Conservation (phyloP, 2,797 vertebrate species). For the Channa striata region DNA sequence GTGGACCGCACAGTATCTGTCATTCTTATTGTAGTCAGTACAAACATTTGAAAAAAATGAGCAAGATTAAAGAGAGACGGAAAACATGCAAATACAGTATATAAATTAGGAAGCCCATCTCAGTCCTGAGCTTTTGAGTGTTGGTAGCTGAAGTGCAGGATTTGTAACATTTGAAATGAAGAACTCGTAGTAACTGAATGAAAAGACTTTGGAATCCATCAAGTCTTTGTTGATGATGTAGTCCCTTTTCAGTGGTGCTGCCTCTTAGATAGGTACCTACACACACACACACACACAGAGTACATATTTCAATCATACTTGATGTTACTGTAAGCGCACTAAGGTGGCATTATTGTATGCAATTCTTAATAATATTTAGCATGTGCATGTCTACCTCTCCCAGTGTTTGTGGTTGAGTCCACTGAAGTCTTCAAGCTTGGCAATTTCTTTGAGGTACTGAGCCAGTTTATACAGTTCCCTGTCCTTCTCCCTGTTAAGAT, state of each 20-base stretch:
- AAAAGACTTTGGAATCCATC: slow-evolving; percentile 78
- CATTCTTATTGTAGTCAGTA: slow-evolving; percentile 17
- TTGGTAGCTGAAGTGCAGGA: slow-evolving; percentile 21
- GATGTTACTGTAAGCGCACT: background rate
- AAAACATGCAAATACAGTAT: slow-evolving; percentile 65
- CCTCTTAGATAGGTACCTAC: slow-evolving; percentile 96
- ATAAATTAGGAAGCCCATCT: slow-evolving; percentile 52
- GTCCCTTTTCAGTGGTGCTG: slow-evolving; percentile 89
- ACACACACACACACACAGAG: slow-evolving; percentile 46
- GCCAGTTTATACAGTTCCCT: slow-evolving; percentile 96
- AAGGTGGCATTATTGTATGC: background rate
- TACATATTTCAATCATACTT: background rate
- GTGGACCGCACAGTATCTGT: background rate
- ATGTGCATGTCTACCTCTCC: slow-evolving; percentile 88
- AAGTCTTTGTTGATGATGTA: slow-evolving; percentile 78
- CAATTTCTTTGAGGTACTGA: slow-evolving; percentile 98
- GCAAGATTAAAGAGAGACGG: slow-evolving; percentile 20
- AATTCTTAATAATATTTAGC: background rate
- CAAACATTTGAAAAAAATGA: slow-evolving; percentile 15
- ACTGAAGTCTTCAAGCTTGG: slow-evolving; percentile 95
- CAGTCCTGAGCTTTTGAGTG: slow-evolving; percentile 46
- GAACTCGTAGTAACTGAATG: slow-evolving; percentile 24
- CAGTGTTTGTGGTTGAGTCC: slow-evolving; percentile 99
- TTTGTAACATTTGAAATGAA: slow-evolving; percentile 31
- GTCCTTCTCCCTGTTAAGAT: slow-evolving; percentile 98